A percentile compares a stretch with the other conserved stretches of the same genome.
Conservation (phyloP, 1,140 invertebrate genomes). For the Druon quercuslanigerum region DNA sequence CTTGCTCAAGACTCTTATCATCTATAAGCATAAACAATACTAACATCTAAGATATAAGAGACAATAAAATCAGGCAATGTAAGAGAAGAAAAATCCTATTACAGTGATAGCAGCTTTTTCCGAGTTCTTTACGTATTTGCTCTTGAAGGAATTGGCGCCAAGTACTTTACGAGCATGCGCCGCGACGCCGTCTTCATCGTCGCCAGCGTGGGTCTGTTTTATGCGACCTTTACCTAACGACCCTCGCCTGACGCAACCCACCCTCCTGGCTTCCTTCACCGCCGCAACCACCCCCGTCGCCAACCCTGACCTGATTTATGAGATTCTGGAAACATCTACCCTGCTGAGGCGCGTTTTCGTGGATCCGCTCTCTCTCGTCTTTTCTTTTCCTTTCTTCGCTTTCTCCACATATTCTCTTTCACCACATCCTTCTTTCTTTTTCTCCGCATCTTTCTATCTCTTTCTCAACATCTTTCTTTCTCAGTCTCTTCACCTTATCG, state of each 20-base stretch:
- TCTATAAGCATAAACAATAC: neutral
- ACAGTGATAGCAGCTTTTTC: constrained; percentile 27
- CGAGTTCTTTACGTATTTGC: constrained; percentile 21
- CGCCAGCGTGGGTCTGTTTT: constrained; percentile 65
- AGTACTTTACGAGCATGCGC: constrained; percentile 57
- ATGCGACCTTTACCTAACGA: constrained; percentile 73
- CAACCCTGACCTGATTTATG: constrained; percentile 77
- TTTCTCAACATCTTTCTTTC: constrained; percentile 12
- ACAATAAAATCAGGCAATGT: neutral
- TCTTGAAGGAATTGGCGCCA: constrained; percentile 59
- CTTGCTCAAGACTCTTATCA: too few relatives aligned
- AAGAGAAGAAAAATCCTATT: constrained; percentile 6
- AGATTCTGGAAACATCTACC: constrained; percentile 74
- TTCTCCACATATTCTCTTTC: neutral
- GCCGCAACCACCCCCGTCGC: constrained; percentile 63
- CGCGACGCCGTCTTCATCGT: constrained; percentile 45
- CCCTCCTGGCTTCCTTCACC: constrained; percentile 50
- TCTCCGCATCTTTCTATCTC: constrained; percentile 10
- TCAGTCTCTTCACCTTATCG: constrained; percentile 14
- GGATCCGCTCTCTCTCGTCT: constrained; percentile 33
- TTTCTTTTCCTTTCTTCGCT: constrained; percentile 16
- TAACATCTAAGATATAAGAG: neutral
- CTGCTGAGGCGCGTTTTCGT: constrained; percentile 63
- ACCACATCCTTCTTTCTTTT: neutral
- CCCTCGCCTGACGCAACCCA: constrained; percentile 54